Conservation (phyloP, 1,140 invertebrate species). For the Drosophila yakuba region DNA sequence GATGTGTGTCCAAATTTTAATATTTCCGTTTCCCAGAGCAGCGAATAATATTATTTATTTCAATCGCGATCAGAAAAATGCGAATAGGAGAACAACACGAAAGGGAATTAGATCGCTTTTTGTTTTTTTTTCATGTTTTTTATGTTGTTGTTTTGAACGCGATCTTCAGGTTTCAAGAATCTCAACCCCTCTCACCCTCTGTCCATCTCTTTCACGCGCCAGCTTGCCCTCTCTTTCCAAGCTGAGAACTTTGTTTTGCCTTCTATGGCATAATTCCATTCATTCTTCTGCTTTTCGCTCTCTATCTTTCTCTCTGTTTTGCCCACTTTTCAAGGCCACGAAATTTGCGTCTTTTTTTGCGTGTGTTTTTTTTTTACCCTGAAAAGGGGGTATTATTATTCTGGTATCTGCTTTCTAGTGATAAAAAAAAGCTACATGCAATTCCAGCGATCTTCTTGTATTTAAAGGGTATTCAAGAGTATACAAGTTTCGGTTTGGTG, state of each 20-base stretch:
- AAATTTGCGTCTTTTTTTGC: conserved; percentile 57
- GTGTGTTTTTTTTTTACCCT: conserved; percentile 32
- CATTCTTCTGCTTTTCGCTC: conserved; percentile 38
- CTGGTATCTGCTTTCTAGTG: no score
- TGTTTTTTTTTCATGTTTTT: conserved; percentile 12
- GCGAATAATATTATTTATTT: conserved; percentile 44
- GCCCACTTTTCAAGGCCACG: conserved; percentile 65
- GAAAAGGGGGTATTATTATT: neutral
- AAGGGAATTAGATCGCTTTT: conserved; percentile 37
- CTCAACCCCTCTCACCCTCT: conserved; percentile 11
- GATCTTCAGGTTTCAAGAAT: conserved; percentile 29
- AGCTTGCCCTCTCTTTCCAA: conserved; percentile 6
- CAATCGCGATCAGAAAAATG: conserved; percentile 6
- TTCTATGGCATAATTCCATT: conserved; percentile 59
- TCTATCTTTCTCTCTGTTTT: conserved; percentile 35
- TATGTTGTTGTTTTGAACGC: conserved; percentile 37
- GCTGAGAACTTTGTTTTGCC: conserved; percentile 51
- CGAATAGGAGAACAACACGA: conserved; percentile 16
- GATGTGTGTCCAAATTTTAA: conserved; percentile 33
- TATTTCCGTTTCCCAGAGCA: conserved; percentile 46
- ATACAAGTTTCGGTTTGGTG: neutral
- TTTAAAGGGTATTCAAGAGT: neutral
- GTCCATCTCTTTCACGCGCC: conserved; percentile 3
- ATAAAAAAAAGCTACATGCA: no score
- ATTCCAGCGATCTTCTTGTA: no score